Percentiles rank a stretch among this genome's conserved stretches.
phyloP scores from a whole-genome alignment of 1,140 invertebrate species.

The Procambarus virginalis region DNA sequence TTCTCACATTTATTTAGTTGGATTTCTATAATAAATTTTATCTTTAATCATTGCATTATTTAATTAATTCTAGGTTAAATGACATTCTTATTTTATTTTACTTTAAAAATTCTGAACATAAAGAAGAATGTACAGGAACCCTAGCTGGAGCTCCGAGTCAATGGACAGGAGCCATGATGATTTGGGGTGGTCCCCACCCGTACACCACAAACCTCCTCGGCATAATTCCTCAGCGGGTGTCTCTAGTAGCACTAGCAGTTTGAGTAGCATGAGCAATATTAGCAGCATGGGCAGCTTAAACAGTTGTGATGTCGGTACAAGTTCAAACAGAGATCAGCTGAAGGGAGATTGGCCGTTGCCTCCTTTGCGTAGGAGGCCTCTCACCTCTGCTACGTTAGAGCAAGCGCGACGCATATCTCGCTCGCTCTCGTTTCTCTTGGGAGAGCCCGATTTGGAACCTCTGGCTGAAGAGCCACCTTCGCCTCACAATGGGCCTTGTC shows the following conservation, averaged over 20 bases:
- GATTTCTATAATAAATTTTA: no score
- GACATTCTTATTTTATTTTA: neutral
- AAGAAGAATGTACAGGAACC: constrained; percentile 38
- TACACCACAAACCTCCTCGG: neutral
- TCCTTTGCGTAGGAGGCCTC: constrained; percentile 22
- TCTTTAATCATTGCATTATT: no score
- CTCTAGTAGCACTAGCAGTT: constrained; percentile 45
- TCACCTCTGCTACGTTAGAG: constrained; percentile 34
- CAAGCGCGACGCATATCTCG: constrained; percentile 71
- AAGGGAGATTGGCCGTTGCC: constrained; percentile 53
- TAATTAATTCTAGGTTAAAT: no score
- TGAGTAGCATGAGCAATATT: constrained; percentile 23
- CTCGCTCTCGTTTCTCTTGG: constrained; percentile 73
- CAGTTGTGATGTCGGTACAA: constrained; percentile 1
- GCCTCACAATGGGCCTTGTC: constrained; percentile 20
- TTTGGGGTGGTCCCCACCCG: constrained; percentile 7
- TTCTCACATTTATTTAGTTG: no score
- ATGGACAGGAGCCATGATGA: constrained; percentile 22
- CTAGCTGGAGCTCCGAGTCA: constrained; percentile 38
- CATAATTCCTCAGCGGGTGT: constrained; percentile 30
- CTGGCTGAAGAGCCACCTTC: constrained; percentile 57
- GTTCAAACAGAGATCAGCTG: neutral
- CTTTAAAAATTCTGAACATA: constrained; percentile 9
- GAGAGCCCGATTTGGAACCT: constrained; percentile 71
- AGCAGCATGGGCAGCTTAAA: constrained; percentile 1